Base-by-base conservation (phyloP, 2,888 invertebrate species). In the Leptopterna dolabrata region DNA sequence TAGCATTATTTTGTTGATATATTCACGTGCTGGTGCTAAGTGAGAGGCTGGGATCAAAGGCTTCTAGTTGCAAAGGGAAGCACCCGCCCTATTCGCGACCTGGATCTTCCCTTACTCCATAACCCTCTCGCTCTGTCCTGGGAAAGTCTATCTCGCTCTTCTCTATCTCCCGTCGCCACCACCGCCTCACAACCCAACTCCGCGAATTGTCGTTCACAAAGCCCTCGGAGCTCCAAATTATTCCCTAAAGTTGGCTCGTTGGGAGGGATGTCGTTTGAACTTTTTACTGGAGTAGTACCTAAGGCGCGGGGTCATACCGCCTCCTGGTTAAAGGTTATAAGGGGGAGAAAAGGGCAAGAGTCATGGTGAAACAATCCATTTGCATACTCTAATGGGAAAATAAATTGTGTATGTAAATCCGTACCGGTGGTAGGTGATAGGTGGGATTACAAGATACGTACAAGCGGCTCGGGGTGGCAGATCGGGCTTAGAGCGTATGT, bases 331-430 rank as follows among this genome's bases (percentile, higher is more conserved):
- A 78, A 78, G 43, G 78, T 78, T 78, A 27, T 78, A 24, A 30
- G 81, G 30, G 43, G 51, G 30, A 51, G 30, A 51, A 36, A 16
- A 41, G 83, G 43, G 70, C 70, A 70, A 70, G 86, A 83, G 83
- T 87, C 80, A 80, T 70, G 87, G 73, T 80, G 71, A 87, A 87
- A 81, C 87, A 80, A 86, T 86, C 70, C 86, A 87, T 87, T 87
- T 81, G 87, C 87, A 87, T 87, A 87, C 80, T 43, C 87, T 87
- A 87, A 87, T 87, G 87, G 87, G 87, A 87, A 87, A 87, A 87
- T 87, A 87, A 87, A 87, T 87, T 87, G 87, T 87, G 81, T 87
- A 87, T 87, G 87, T 87, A 87, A 87, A 87, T 87, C 80, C 70
- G 83, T 19, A 55, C 19, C 30, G 86, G 51, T 43, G 86, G 76